These are phyloP conservation scores for Eupithecia dodoneata DNA, from an alignment of 2,888 invertebrate genomes.

Conservation along the genomic window DNA sequence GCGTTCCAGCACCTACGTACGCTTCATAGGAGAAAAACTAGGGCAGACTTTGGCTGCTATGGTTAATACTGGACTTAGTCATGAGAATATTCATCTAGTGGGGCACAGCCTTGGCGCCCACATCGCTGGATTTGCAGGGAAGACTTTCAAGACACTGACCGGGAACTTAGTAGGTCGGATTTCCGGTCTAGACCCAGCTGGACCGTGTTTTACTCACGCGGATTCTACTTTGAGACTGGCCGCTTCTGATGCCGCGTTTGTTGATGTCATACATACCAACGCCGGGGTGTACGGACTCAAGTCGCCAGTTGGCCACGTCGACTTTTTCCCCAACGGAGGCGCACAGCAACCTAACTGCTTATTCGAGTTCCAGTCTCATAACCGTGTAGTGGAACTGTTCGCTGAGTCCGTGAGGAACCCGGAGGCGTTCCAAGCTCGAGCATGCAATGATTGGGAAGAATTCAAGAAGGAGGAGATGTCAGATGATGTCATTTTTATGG, in stretches of 20 bases:
- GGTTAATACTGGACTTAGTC: slow-evolving; percentile 63
- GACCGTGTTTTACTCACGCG: slow-evolving; percentile 72
- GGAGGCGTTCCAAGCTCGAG: slow-evolving; percentile 26
- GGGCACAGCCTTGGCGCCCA: slow-evolving; percentile 78
- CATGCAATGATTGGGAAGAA: slow-evolving; percentile 27
- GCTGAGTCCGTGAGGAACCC: slow-evolving; percentile 33
- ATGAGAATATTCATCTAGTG: slow-evolving; percentile 65
- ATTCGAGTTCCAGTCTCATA: slow-evolving; percentile 70
- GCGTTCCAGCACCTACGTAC: slow-evolving; percentile 70
- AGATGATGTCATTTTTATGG: slow-evolving; percentile 41
- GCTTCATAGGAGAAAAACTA: slow-evolving; percentile 69
- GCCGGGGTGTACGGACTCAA: slow-evolving; percentile 68
- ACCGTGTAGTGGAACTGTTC: slow-evolving; percentile 60
- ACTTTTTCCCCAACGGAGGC: slow-evolving; percentile 73
- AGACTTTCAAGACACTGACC: slow-evolving; percentile 59
- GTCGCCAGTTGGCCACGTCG: slow-evolving; percentile 65
- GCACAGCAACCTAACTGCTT: slow-evolving; percentile 69
- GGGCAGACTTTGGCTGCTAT: slow-evolving; percentile 63
- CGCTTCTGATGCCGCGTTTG: slow-evolving; percentile 63
- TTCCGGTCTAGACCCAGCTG: slow-evolving; percentile 74
- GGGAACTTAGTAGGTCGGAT: slow-evolving; percentile 64
- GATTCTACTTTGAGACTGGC: slow-evolving; percentile 56
- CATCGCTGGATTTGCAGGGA: slow-evolving; percentile 70
- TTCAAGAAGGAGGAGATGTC: slow-evolving; percentile 25
- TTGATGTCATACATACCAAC: slow-evolving; percentile 71